Base-by-base conservation (phyloP, 2,888 invertebrate species). In the Lamellibrachia satsuma region DNA sequence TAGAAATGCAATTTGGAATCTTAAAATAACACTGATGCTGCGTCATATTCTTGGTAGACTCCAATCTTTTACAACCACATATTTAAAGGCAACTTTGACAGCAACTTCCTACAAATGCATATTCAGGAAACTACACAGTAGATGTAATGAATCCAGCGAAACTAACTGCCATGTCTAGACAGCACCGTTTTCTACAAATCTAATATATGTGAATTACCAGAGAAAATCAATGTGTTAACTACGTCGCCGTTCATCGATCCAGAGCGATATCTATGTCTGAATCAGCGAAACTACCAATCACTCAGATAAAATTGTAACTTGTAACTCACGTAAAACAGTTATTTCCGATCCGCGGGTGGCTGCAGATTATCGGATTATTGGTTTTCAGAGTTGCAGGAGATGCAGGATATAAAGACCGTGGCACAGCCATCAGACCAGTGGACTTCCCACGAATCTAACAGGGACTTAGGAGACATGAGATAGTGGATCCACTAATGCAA, bases 291-390 rank as follows among this genome's bases (percentile, higher is more conserved):
- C 75, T 6, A 75, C 75, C 75, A 75, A 75, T 75, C 75, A 75
- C 75, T 75, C 75, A 75, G 75, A 75, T 75, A 75, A 75, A 11
- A 75, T 75, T 75, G 75, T 75, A 75, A 15, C 75, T 75, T 22
- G 75, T 75, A 75, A 75, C 75, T 75, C 75, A 15, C 22, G 75
- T 75, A 75, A 75, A 75, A 75, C 75, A 75, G 75, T 75, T 75
- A 75, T 75, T 75, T 75, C 75, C 15, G 75, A 75, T 75, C 75
- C 75, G 75, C 75, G 15, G 75, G 39, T 39, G 39, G 39, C 39
- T 39, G 39, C 39, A 75, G n/a, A 75, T 75, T 75, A 75, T 75
- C n/a, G 15, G 75, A 75, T 75, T 75, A 75, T 75, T 75, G 75
- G 75, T 22, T 75, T 75, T 75, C 75, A 75, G 75, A n/a, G 22